Evolutionary conservation across 2,888 invertebrate species (phyloP), one percentile per base, ranked within the genome.

Genomic region (Acleris laterana): DNA sequence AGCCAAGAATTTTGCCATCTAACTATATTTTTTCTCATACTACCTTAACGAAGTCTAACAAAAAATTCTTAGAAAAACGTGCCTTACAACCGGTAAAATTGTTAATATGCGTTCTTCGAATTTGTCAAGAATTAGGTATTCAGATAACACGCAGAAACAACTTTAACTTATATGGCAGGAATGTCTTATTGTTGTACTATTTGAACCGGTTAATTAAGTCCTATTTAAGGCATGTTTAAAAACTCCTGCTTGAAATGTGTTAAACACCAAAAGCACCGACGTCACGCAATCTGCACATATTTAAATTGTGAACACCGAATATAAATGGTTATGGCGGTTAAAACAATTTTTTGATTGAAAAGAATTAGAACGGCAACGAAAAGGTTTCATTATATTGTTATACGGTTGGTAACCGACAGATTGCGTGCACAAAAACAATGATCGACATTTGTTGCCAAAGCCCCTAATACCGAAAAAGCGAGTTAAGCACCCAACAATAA

Each of bases 371-470:
- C 76, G 76, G 72, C 73, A 74, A 78, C 74, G 75, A 77, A 80
- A 77, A 80, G 77, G 72, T 79, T 82, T 78, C 70, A 72, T 78
- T 80, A 72, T 75, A 76, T 72, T 72, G 72, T 75, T 64, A 63
- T 77, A 76, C 76, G 74, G 72, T 77, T 73, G 74, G 74, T 83
- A 87, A 84, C 83, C 72, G 79, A 77, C 79, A 76, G 81, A 83
- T 89, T 85, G 89, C 88, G 87, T 89, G 88, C 79, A 74, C 77
- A 74, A 82, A 87, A 85, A 87, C 85, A 86, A 87, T 87, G 80
- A 86, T 87, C 81, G 77, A 76, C 81, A 76, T 83, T 83, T 82
- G 79, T 85, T 82, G 76, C 78, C 77, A 76, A 80, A 80, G 74
- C 77, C 73, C 65, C 79, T 81, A 78, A 84, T 80, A 81, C 77